Evolutionary conservation across 2,888 invertebrate genomes (phyloP), one percentile per base, ranked within the genome.

Genomic region (Melinaea marsaeus): DNA sequence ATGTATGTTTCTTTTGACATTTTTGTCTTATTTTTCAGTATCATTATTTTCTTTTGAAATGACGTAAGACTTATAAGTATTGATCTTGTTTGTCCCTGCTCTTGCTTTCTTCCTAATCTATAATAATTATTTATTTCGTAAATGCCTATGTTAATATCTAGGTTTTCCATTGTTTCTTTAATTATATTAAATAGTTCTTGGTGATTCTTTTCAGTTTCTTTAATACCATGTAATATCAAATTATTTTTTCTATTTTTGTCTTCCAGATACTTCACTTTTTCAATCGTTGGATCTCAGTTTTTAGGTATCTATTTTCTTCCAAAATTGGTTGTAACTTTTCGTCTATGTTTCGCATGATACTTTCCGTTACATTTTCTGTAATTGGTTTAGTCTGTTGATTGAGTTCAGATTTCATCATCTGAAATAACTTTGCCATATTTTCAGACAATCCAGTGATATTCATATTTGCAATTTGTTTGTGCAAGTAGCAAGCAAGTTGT

Each of bases 281-380:
- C 34, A 63, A 56, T 59, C 34, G 47, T 37, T 63, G 46, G 37
- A 63, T 33, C 13, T 63, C 63, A 48, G 2, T 48, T 63, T 63
- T 63, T 2, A 63, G 32, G 9, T 59, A 32, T 59, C 48, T 63
- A 56, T 63, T 63, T 63, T 63, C 62, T 58, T 62, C 58, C 11
- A 62, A 46, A 34, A 62, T 34, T 58, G 58, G 58, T 34, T 62
- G 62, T 6, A 62, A 3, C 47, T 62, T 58, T 13, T 62, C 62
- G 7, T 62, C 62, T 55, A 62, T 58, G 33, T 55, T 58, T 3
- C 32, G 55, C 62, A 62, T 62, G 13, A 62, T 54, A 55, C 4
- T 62, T 45, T 58, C 58, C 6, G 55, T 62, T 34, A 62, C 45
- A 13, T 51, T 62, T 22, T 35, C 11, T 55, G 58, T 62, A 58